Evolutionary conservation across 23 tunicate species (phyloP), one percentile per base, ranked within the genome.

Genomic region (Pegea sp.): DNA sequence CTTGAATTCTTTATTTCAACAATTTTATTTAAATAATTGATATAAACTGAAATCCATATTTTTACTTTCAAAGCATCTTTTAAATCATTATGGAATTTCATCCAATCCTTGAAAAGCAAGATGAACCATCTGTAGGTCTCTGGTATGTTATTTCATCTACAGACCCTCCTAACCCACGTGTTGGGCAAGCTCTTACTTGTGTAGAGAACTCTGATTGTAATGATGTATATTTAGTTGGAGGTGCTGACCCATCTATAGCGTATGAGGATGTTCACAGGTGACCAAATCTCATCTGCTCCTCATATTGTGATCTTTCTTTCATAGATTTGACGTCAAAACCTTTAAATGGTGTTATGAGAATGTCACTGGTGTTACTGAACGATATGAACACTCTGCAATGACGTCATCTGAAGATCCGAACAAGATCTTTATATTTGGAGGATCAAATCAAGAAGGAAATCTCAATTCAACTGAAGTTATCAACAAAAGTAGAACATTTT

Each of bases 71-170:
- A n/a, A n/a, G n/a, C n/a, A n/a, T n/a, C n/a, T n/a, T n/a, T n/a
- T n/a, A n/a, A n/a, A n/a, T n/a, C n/a, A n/a, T n/a, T 4, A 84
- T 84, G 95, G 95, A 84, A 29, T 61, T 84, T 54, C 84, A 84
- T 64, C 95, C 95, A 6, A 84, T 84, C 24, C 31, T 84, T 34
- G 95, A 84, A 62, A 33, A 44, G 24, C 72, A 71, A 13, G 69
- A 68, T 52, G 24, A 34, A 13, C 80, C 80, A 16, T 43, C 58
- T 13, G 21, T 11, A 18, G 84, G 57, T 19, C 48, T 84, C 27
- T 84, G 95, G 95, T 84, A 73, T 57, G 95, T 84, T 5, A 30
- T 84, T 13, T 84, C 95, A 3, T 63, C 70, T 30, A 58, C 63
- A 25, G 50, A 64, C 33, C 18, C 63, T 19, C 95, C 95, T 3